Conservation (phyloP, 2,797 vertebrate genomes). For the Sandelia bainsii region DNA sequence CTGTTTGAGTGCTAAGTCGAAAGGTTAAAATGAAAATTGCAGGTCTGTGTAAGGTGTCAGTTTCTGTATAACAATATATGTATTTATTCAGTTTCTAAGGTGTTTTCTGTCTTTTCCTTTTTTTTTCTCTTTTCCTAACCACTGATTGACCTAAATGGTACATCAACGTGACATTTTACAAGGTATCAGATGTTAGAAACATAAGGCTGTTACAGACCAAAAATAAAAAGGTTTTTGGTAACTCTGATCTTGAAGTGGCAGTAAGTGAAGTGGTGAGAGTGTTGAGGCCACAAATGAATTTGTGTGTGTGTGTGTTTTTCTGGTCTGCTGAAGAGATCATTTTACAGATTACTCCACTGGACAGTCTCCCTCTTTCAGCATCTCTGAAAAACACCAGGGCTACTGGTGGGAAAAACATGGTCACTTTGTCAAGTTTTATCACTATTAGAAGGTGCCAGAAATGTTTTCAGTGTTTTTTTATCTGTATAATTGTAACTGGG, state of each 20-base stretch:
- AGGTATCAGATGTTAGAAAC: slow-evolving; percentile 27
- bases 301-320: slow-evolving; percentile 38
- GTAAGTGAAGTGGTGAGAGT: slow-evolving; percentile 54
- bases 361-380: slow-evolving; percentile 68
- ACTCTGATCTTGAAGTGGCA: slow-evolving; percentile 55
- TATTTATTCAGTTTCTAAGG: neutral
- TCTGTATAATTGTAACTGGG: too few species aligned
- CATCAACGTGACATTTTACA: slow-evolving; percentile 19
- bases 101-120: neutral
- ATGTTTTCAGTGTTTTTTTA: too few species aligned
- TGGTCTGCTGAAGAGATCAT: slow-evolving; percentile 53
- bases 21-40: neutral
- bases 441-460: neutral
- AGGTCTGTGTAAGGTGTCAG: neutral
- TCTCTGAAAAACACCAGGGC: slow-evolving; percentile 68
- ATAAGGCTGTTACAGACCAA: slow-evolving; percentile 9
- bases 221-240: slow-evolving; percentile 47
- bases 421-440: slow-evolving; percentile 61
- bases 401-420: slow-evolving; percentile 59
- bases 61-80: neutral
- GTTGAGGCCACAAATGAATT: slow-evolving; percentile 41
- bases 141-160: slow-evolving; percentile 24
- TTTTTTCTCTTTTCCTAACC: neutral
- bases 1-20: too few species aligned
- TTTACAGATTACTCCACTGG: slow-evolving; percentile 61